These are phyloP conservation scores for Trichonephila clavata DNA, from an alignment of 1,140 invertebrate species.

Conservation along the genomic window DNA sequence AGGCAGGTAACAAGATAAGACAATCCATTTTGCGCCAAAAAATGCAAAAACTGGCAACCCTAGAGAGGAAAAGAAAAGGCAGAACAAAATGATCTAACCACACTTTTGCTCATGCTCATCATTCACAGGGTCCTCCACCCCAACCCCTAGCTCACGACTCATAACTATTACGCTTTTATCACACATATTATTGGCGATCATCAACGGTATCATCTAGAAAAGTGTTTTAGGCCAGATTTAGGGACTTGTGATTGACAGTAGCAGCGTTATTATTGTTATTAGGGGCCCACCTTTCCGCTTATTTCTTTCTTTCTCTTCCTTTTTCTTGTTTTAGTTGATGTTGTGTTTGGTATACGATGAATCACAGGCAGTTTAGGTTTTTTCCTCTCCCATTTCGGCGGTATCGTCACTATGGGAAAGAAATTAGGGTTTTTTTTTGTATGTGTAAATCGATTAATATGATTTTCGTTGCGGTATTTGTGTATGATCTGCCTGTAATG, in stretches of 20 bases:
- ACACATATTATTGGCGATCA: conserved; percentile 35
- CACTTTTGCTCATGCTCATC: conserved; percentile 12
- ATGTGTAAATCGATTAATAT: neutral
- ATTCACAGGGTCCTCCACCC: neutral
- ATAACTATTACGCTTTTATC: conserved; percentile 58
- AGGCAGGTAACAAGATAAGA: conserved; percentile 40
- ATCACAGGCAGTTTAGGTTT: neutral
- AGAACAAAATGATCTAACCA: conserved; percentile 38
- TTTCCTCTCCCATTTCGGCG: neutral
- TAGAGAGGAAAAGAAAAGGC: conserved; percentile 4
- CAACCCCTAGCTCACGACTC: neutral
- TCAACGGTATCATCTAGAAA: conserved; percentile 59
- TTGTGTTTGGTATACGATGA: conserved; percentile 27
- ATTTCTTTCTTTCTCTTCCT: neutral
- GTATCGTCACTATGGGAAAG: neutral
- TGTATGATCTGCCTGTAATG: too few species aligned
- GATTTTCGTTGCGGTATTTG: too few species aligned
- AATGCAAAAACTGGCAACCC: conserved; percentile 23
- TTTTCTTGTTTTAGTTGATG: conserved; percentile 44
- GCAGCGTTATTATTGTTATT: conserved; percentile 60
- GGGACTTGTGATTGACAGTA: conserved; percentile 61
- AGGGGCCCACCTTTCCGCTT: neutral
- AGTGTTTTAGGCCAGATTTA: conserved; percentile 59
- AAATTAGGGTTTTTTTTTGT: neutral
- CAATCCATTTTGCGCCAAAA: conserved; percentile 40